phyloP scores from a whole-genome alignment of 2,113 vertebrate genomes.

The Rhinichthys klamathensis region DNA sequence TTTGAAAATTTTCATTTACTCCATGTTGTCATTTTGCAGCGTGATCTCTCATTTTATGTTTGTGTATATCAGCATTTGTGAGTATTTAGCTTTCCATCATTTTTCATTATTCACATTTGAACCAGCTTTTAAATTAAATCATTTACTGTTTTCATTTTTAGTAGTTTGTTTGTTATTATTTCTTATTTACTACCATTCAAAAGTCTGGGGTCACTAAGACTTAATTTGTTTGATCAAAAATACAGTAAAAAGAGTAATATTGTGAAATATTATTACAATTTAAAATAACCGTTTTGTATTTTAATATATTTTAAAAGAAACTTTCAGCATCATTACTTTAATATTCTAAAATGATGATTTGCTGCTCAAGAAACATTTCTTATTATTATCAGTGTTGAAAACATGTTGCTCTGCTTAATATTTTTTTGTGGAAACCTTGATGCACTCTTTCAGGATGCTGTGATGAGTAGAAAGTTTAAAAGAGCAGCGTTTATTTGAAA shows the following conservation, averaged over 20 bases:
- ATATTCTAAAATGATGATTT: neutral
- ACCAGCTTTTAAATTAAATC: neutral
- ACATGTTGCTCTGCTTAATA: neutral
- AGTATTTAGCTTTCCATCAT: slow-evolving; percentile 75
- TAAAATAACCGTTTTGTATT: neutral
- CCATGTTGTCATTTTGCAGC: slow-evolving; percentile 28
- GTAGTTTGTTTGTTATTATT: slow-evolving; percentile 15
- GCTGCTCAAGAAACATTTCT: neutral
- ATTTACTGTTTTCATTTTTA: neutral
- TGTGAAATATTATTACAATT: neutral
- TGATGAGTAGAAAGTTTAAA: neutral
- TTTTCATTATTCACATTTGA: slow-evolving; percentile 44
- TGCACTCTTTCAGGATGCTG: neutral
- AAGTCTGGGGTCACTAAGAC: neutral
- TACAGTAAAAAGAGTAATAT: neutral
- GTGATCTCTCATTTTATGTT: slow-evolving; percentile 72
- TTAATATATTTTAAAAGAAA: neutral
- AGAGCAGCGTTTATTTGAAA: neutral
- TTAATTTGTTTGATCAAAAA: neutral
- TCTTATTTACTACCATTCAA: neutral
- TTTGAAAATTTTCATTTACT: slow-evolving; percentile 27
- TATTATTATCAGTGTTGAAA: neutral
- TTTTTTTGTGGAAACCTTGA: neutral
- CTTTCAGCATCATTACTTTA: neutral
- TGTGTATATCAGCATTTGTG: slow-evolving; percentile 79